phyloP scores from a whole-genome alignment of 2,888 invertebrate genomes.

The Spisula solida region DNA sequence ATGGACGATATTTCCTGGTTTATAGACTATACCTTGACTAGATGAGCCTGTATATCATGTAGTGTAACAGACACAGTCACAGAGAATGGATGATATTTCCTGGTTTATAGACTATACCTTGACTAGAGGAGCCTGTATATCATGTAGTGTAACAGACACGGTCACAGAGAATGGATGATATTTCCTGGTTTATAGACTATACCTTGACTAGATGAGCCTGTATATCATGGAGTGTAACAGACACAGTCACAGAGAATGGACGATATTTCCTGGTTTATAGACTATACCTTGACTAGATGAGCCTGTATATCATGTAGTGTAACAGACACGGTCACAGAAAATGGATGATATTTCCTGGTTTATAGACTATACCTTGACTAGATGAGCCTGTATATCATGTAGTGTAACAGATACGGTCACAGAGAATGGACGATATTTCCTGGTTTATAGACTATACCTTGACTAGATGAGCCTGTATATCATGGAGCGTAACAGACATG shows the following conservation, averaged over 20 bases:
- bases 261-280: constrained; percentile 95
- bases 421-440: constrained; percentile 95
- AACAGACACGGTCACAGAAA: constrained; percentile 96
- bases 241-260: constrained; percentile 96
- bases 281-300: constrained; percentile 95
- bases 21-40: too few species aligned
- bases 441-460: too few species aligned
- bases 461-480: constrained; percentile 97
- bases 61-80: constrained; percentile 97
- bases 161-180: constrained; percentile 97
- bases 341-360: constrained; percentile 95
- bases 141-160: constrained; percentile 97
- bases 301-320: constrained; percentile 98
- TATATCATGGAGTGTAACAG: constrained; percentile 97
- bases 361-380: too few species aligned
- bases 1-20: constrained; percentile 95
- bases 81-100: constrained; percentile 95
- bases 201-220: constrained; percentile 97
- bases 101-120: too few species aligned
- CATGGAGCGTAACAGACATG: constrained; percentile 97
- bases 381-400: constrained; percentile 98
- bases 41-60: constrained; percentile 98
- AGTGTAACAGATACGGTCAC: constrained; percentile 97
- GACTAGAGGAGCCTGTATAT: constrained; percentile 97
- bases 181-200: too few species aligned